Conservation (phyloP, 2,888 invertebrate species). For the Lasioglossum pauxillum region DNA sequence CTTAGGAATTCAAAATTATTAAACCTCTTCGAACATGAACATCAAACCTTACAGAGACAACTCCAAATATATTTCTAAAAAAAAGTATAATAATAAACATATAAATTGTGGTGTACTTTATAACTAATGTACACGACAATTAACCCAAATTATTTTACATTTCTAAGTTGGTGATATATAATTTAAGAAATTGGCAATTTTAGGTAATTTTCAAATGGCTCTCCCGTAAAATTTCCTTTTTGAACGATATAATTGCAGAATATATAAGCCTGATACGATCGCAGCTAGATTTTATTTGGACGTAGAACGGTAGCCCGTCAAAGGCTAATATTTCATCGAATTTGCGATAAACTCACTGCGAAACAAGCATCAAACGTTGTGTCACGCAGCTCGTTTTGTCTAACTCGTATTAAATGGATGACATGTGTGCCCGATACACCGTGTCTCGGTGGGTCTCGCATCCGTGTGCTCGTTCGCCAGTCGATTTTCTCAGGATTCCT, state of each 20-base stretch:
- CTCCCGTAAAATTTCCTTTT: too few relatives aligned
- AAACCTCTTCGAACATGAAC: not conserved
- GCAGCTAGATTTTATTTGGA: not conserved
- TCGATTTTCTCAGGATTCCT: slow-evolving; percentile 58
- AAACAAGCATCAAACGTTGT: not conserved
- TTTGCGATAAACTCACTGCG: not conserved
- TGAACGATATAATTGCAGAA: too few relatives aligned
- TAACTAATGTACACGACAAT: too few relatives aligned
- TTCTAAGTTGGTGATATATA: too few relatives aligned
- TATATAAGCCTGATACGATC: not conserved
- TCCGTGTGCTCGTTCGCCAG: slow-evolving; percentile 50
- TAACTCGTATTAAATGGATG: not conserved
- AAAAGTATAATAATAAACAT: too few relatives aligned
- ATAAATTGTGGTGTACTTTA: too few relatives aligned
- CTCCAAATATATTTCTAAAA: too few relatives aligned
- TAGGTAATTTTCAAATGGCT: too few relatives aligned
- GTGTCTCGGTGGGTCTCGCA: not conserved
- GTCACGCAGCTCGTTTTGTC: slow-evolving; percentile 1
- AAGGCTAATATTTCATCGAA: not conserved
- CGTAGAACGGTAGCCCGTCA: not conserved
- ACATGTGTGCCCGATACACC: not conserved
- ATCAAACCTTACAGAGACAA: too few relatives aligned
- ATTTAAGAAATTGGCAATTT: too few relatives aligned
- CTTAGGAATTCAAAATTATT: not conserved
- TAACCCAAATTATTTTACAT: too few relatives aligned